phyloP scores from a whole-genome alignment of 2,797 vertebrate genomes.

The Tapera naevia region DNA sequence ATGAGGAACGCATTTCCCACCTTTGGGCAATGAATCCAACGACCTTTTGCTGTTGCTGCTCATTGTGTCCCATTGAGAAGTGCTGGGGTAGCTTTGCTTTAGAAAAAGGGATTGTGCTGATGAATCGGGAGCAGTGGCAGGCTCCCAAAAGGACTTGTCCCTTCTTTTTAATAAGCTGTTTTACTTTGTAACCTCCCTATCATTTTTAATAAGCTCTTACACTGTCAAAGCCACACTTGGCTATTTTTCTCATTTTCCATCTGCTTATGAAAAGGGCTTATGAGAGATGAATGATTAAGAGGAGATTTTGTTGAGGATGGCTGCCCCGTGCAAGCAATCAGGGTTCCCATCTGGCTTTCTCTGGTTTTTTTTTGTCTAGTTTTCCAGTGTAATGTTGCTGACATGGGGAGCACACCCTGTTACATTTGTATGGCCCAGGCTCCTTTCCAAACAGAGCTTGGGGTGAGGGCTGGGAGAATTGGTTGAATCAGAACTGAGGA shows the following conservation, averaged over 20 bases:
- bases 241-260: neutral
- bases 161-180: neutral
- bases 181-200: neutral
- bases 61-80: fast-evolving
- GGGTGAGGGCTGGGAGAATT: neutral
- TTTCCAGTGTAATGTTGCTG: neutral
- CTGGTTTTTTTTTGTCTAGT: neutral
- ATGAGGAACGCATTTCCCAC: neutral
- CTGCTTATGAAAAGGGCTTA: neutral
- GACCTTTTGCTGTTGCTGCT: neutral
- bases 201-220: neutral
- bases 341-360: neutral
- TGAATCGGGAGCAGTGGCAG: neutral
- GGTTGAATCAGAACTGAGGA: neutral
- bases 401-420: neutral
- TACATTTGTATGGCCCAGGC: neutral
- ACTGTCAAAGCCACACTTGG: neutral
- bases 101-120: neutral
- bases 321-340: neutral
- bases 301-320: neutral
- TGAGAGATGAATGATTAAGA: neutral
- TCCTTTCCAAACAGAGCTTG: neutral
- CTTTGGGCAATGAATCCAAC: neutral
- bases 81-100: neutral
- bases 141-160: neutral